These are phyloP conservation scores for Phallusia fumigata DNA, from an alignment of 23 tunicate species.

Conservation along the genomic window DNA sequence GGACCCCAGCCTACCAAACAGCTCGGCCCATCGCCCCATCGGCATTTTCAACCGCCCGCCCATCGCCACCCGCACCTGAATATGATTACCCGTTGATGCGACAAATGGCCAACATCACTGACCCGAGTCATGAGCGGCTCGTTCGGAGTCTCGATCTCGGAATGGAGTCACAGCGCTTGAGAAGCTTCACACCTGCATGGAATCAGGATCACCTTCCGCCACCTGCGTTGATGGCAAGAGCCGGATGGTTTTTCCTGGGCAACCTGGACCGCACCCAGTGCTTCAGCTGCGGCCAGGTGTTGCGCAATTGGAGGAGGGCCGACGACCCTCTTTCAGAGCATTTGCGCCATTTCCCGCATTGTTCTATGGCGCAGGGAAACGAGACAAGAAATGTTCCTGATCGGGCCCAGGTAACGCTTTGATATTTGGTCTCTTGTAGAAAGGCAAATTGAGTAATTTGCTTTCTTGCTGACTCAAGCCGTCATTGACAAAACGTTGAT, in stretches of 20 bases:
- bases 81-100: neutral
- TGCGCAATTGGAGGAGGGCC: conserved; percentile 4
- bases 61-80: neutral
- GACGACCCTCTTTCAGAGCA: neutral
- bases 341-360: neutral
- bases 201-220: neutral
- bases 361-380: conserved; percentile 8
- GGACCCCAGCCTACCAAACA: conserved; percentile 4
- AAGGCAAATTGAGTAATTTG: no score
- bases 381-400: conserved; percentile 2
- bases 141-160: neutral
- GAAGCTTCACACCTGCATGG: neutral
- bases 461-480: no score
- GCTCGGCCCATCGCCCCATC: neutral
- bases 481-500: no score
- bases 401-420: neutral
- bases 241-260: conserved; percentile 14
- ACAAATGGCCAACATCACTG: neutral
- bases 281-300: neutral
- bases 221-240: neutral
- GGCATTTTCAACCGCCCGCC: neutral
- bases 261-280: conserved; percentile 18
- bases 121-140: neutral
- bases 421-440: no score
- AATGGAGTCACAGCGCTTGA: neutral